A percentile compares a stretch with the other conserved stretches of the same genome.
Conservation (phyloP, 2,797 vertebrate species). For the Astyanax mexicanus region DNA sequence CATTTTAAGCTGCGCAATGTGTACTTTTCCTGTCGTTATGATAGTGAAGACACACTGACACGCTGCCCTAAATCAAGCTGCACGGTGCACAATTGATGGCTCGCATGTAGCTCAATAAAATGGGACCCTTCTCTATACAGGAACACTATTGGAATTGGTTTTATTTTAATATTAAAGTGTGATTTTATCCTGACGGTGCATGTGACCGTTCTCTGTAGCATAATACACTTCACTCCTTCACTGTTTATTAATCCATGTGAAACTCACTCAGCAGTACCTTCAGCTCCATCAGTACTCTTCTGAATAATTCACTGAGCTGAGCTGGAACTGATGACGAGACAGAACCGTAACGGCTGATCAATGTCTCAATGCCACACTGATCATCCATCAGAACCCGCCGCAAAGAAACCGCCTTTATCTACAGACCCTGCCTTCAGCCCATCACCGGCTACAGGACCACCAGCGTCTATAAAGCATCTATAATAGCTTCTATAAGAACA, state of each 20-base stretch:
- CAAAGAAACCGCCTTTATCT: slow-evolving; percentile 21
- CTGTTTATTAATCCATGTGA: not conserved
- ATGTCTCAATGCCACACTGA: not conserved
- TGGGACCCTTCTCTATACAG: too few species aligned
- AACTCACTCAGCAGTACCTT: not conserved
- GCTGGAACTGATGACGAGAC: not conserved
- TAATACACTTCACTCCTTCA: not conserved
- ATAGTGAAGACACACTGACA: too few species aligned
- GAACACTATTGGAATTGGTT: too few species aligned
- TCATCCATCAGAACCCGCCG: not conserved
- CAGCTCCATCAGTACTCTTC: not conserved
- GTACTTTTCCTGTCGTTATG: too few species aligned
- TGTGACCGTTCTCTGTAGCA: not conserved
- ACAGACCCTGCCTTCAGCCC: not conserved
- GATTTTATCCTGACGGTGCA: too few species aligned
- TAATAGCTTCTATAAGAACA: too few species aligned
- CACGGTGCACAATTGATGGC: too few species aligned
- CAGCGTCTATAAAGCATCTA: too few species aligned
- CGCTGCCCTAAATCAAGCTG: too few species aligned
- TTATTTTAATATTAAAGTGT: too few species aligned
- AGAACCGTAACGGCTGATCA: slow-evolving; percentile 8
- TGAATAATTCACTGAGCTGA: slow-evolving; percentile 10
- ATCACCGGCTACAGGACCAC: not conserved
- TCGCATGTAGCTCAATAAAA: too few species aligned
- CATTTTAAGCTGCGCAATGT: too few species aligned